phyloP scores from a whole-genome alignment of 2,888 invertebrate species.

The Scrobipalpa costella region DNA sequence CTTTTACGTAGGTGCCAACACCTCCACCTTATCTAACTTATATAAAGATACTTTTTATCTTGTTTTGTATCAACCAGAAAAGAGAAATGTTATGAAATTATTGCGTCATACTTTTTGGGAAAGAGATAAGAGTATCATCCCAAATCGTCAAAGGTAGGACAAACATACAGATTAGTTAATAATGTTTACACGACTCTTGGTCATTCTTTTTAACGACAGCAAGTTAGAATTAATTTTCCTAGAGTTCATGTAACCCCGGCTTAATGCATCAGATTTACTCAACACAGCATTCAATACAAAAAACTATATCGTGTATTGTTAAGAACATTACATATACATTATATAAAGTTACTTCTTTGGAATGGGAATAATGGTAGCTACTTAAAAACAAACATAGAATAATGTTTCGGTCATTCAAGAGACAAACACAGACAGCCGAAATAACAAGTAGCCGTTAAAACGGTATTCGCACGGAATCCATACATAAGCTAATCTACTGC shows the following conservation, averaged over 20 bases:
- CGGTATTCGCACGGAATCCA: background rate
- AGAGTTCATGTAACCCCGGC: background rate
- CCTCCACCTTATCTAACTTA: too few species aligned
- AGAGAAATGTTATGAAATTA: background rate
- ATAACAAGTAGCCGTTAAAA: background rate
- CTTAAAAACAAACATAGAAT: too few species aligned
- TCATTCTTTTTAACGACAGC: constrained; percentile 1
- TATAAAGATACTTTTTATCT: too few species aligned
- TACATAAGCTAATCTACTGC: background rate
- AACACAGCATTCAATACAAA: background rate
- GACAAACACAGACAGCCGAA: background rate
- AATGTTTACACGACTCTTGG: background rate
- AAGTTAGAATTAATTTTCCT: background rate
- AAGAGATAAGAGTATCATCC: background rate
- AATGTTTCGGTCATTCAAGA: background rate
- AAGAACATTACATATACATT: background rate
- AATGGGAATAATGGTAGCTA: too few species aligned
- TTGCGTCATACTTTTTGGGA: background rate
- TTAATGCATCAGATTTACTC: constrained; percentile 1
- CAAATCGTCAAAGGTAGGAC: background rate
- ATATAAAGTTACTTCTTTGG: too few species aligned
- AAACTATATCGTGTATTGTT: background rate
- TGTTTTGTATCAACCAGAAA: too few species aligned
- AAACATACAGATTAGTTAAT: background rate
- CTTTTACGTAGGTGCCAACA: too few species aligned